These are phyloP conservation scores for Cassiopea andromeda DNA, from an alignment of 30 jellyfish, hydroid and myxozoan genomes.

Conservation along the genomic window DNA sequence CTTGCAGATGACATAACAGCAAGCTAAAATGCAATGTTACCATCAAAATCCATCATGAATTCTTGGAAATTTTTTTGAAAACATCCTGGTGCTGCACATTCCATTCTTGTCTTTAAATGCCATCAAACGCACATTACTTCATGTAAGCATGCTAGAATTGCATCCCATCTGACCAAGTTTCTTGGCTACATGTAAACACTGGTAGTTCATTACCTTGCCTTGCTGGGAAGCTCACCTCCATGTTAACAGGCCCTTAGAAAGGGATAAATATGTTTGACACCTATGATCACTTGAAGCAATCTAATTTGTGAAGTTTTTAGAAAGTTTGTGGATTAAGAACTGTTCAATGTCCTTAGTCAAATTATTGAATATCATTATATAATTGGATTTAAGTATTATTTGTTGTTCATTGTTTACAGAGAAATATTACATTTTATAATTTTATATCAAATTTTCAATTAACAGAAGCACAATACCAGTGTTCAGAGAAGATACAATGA, in stretches of 20 bases:
- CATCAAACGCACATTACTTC: neutral
- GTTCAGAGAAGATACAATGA: constrained; percentile 97
- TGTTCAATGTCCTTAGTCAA: no score
- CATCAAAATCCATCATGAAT: constrained; percentile 5
- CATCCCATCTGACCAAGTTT: constrained; percentile 4
- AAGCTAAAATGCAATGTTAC: constrained; percentile 2
- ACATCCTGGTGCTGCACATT: constrained; percentile 18
- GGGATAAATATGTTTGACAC: no score
- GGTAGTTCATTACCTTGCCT: neutral
- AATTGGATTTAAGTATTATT: no score
- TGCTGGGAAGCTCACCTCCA: constrained; percentile 22
- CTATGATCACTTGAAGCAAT: no score
- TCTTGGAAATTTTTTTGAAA: neutral
- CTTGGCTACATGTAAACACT: constrained; percentile 7
- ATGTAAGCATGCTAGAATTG: neutral
- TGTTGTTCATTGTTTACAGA: no score
- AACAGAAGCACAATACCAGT: constrained; percentile 87
- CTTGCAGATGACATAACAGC: constrained; percentile 16
- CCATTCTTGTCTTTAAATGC: neutral
- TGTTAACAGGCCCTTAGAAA: no score
- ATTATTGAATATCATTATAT: no score
- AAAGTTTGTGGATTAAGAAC: no score
- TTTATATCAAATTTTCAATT: neutral
- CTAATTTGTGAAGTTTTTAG: no score
- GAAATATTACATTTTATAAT: no score